Evolutionary conservation across 2,113 vertebrate species (phyloP).

Genomic region (Phylloscopus trochilus): DNA sequence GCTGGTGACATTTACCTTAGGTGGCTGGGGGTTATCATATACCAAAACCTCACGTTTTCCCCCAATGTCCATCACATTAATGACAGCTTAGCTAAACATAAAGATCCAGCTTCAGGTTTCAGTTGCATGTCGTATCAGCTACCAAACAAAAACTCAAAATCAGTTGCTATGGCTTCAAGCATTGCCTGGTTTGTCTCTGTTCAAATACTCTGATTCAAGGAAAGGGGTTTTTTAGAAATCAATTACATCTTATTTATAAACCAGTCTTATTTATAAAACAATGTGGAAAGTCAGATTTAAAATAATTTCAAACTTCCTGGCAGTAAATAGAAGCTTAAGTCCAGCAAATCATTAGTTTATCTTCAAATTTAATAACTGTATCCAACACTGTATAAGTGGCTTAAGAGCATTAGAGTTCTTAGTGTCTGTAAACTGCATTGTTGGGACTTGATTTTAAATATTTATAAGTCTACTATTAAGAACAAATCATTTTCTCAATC

Average conservation of each 20-base stretch:
- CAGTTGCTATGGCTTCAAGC: background rate
- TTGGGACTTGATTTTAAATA: slow-evolving; percentile 70
- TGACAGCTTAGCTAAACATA: background rate
- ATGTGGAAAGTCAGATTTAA: background rate
- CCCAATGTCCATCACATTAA: background rate
- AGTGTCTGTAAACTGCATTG: slow-evolving; percentile 65
- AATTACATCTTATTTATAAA: slow-evolving; percentile 22
- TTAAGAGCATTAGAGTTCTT: slow-evolving; percentile 58
- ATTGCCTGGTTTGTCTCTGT: background rate
- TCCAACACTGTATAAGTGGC: slow-evolving; percentile 8
- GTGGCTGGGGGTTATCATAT: background rate
- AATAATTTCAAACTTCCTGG: background rate
- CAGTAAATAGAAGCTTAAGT: slow-evolving; percentile 27
- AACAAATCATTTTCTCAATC: slow-evolving; percentile 80
- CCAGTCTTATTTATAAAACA: background rate
- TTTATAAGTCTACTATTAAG: slow-evolving; percentile 74
- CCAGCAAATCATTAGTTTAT: background rate
- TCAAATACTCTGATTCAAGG: background rate
- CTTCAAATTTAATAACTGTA: slow-evolving; percentile 42
- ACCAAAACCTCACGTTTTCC: background rate
- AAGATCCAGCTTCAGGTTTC: background rate
- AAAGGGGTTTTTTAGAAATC: background rate
- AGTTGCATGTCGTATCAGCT: background rate
- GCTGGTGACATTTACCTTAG: background rate
- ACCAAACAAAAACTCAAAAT: background rate